phyloP scores from a whole-genome alignment of 2,797 vertebrate genomes.

The Cyprinodon diabolis region DNA sequence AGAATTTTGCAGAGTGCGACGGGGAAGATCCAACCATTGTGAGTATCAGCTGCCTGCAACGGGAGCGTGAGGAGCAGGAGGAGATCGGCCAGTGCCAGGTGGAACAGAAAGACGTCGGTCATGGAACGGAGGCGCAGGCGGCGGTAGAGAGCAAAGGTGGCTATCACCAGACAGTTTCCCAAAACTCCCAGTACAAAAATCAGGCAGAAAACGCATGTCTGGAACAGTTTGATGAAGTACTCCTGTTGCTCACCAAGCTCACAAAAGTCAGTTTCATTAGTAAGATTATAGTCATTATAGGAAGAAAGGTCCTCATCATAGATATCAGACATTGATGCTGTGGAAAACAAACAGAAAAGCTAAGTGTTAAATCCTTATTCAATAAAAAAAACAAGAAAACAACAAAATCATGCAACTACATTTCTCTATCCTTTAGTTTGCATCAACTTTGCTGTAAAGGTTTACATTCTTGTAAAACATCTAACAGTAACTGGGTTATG shows the following conservation, averaged over 20 bases:
- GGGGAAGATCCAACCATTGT: conserved; percentile 78
- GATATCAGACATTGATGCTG: neutral
- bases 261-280: conserved; percentile 62
- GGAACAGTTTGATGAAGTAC: conserved; percentile 76
- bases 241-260: conserved; percentile 53
- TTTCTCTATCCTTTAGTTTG: neutral
- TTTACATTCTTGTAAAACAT: neutral
- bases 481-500: neutral
- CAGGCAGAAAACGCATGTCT: conserved; percentile 77
- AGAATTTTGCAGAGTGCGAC: conserved; percentile 74
- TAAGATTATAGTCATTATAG: accelerated
- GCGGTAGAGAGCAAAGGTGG: conserved; percentile 81
- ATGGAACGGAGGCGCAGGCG: conserved; percentile 75
- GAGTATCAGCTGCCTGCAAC: conserved; percentile 65
- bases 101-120: conserved; percentile 88
- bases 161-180: conserved; percentile 89
- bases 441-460: neutral
- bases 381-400: neutral
- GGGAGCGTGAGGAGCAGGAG: conserved; percentile 88
- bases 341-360: conserved; percentile 18
- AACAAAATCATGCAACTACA: neutral
- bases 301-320: accelerated
- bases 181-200: conserved; percentile 82
- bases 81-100: conserved; percentile 89
- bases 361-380: neutral